Evolutionary conservation across 2,888 invertebrate genomes (phyloP), one percentile per base, ranked within the genome.

Genomic region (Euplagia quadripunctaria): DNA sequence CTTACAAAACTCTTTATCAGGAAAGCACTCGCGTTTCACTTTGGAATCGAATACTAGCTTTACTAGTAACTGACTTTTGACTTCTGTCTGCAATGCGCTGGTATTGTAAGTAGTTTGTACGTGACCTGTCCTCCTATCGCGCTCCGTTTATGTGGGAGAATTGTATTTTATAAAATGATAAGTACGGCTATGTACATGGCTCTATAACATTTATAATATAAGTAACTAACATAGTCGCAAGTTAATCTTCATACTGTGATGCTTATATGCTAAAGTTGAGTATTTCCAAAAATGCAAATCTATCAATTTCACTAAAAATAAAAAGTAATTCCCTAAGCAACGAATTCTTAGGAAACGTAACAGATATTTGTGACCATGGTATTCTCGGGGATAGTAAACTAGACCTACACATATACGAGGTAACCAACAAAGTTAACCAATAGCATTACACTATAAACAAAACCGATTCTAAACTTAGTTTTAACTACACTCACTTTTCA

Each of bases 1-100:
- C 65, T 46, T 71, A 46, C 43, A 11, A 61, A 71, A 66, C 58
- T 67, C 67, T 71, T 31, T 71, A 66, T 71, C 71, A 51, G 58
- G 16, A 67, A 66, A 66, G 61, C 49, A 61, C 71, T 71, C 14
- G 61, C 55, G 49, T 67, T 51, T 67, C n/a, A 61, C 61, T 71
- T 71, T 12, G 41, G 17, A 61, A 63, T 51, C 61, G 31, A 71
- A 71, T 65, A 41, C 58, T n/a, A 67, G 58, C 41, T 63, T 61
- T 61, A 49, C 66, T 14, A 43, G 46, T 51, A 65, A 63, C 55
- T 68, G 51, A 46, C 55, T 66, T 72, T 55, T 51, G 51, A 64
- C 52, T 64, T 68, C 55, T 43, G 61, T 69, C 64, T 49, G 51
- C 66, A 73, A 16, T 70, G 65, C 65, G 51, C 69, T 72, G 20